phyloP scores from a whole-genome alignment of 2,888 invertebrate species.

The Oithona nana region DNA sequence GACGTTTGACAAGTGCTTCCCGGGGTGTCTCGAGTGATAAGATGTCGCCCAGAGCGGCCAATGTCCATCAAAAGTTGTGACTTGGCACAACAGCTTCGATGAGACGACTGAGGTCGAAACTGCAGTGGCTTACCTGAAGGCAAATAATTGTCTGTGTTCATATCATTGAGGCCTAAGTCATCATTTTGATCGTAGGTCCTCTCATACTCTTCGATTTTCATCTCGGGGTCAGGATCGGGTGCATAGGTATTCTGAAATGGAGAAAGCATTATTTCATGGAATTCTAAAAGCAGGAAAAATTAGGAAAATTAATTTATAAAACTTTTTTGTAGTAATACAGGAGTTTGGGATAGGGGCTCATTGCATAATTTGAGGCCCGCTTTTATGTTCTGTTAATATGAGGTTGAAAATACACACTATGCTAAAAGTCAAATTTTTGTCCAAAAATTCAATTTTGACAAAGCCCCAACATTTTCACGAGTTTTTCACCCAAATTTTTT shows the following conservation, averaged over 20 bases:
- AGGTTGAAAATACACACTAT: too few species aligned
- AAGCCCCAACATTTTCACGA: too few species aligned
- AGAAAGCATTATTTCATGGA: constrained; percentile 74
- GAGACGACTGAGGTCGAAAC: background rate
- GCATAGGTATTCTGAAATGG: constrained; percentile 56
- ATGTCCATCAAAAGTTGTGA: background rate
- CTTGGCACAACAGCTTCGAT: background rate
- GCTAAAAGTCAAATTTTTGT: too few species aligned
- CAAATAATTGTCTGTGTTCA: constrained; percentile 69
- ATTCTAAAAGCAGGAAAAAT: constrained; percentile 86
- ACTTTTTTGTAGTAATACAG: too few species aligned
- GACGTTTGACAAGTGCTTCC: background rate
- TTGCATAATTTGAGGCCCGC: too few species aligned
- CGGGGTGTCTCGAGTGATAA: background rate
- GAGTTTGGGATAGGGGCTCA: too few species aligned
- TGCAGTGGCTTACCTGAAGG: background rate
- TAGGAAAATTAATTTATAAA: too few species aligned
- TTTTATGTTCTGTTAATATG: too few species aligned
- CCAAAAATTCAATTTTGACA: too few species aligned
- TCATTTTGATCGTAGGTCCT: constrained; percentile 80
- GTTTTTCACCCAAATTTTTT: too few species aligned
- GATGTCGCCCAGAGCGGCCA: background rate
- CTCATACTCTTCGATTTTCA: constrained; percentile 58
- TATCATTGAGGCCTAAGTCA: constrained; percentile 81
- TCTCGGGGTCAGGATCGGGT: constrained; percentile 41